Base-by-base conservation (phyloP, 1,140 invertebrate genomes). In the Pantala flavescens region DNA sequence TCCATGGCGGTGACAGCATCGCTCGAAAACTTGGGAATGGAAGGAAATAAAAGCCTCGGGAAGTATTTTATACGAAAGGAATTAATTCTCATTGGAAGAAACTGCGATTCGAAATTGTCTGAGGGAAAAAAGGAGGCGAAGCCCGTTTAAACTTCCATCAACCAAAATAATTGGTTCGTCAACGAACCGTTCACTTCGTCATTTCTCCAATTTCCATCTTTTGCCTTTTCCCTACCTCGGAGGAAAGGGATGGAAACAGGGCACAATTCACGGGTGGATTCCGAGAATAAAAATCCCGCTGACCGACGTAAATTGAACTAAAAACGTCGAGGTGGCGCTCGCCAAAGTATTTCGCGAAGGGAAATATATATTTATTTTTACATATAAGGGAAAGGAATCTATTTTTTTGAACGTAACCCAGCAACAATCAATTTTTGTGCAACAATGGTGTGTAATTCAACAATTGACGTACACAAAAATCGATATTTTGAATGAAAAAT, bases 81-180 rank as follows among this genome's bases (percentile, higher is more conserved):
- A 63, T 63, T 63, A 63, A 63, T 63, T 63, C 49, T 63, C 16
- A 63, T 63, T 63, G 16, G 49, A 63, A 63, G 49, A 63, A 63
- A 63, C 49, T 63, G 49, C 49, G 49, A 63, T 63, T 63, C 49
- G 49, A 63, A 63, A 63, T 63, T 63, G 49, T 63, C 49, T 63
- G 49, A 21, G n/a, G n/a, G n/a, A 63, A 63, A 63, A 19, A 63
- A 63, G n/a, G 5, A 7, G 49, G 49, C 49, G 12, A 21, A 63
- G 28, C 28, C 49, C 49, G 49, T 16, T 63, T 63, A 63, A 63
- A 63, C 49, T 63, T 63, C 49, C 49, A 63, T 63, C 49, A 63
- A 19, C 49, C 49, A 63, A 63, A 63, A 63, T 63, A 63, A 63
- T 63, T 63, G 49, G 49, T 63, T 63, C 49, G 49, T 63, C 49